Evolutionary conservation across 2,113 vertebrate genomes (phyloP).

Genomic region (Picathartes gymnocephalus): DNA sequence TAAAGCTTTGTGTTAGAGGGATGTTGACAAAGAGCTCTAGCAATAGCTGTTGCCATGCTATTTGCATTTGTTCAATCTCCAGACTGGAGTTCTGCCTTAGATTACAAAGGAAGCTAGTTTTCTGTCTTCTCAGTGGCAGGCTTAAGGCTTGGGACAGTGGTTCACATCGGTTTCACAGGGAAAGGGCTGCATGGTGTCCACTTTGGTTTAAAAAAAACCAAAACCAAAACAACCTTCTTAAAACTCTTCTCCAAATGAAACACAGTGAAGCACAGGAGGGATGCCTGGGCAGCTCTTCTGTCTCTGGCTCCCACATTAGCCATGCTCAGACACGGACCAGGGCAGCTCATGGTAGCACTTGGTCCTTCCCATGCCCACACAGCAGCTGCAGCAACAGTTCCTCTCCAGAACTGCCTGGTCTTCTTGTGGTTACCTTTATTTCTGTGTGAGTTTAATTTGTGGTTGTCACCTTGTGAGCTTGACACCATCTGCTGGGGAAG

Average conservation of each 20-base stretch:
- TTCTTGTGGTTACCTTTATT: not conserved
- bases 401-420: accelerated
- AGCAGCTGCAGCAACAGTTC: not conserved
- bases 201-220: not conserved
- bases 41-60: not conserved
- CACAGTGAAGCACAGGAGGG: not conserved
- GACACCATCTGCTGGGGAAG: not conserved
- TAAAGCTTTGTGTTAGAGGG: slow-evolving; percentile 17
- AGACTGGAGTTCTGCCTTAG: not conserved
- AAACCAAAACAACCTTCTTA: not conserved
- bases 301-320: not conserved
- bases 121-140: not conserved
- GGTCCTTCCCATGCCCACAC: not conserved
- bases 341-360: not conserved
- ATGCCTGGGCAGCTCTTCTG: not conserved
- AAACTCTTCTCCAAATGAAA: not conserved
- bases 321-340: accelerated
- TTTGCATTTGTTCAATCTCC: not conserved
- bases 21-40: not conserved
- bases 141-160: not conserved
- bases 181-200: not conserved
- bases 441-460: not conserved
- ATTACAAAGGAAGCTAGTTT: not conserved
- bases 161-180: not conserved
- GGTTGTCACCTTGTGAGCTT: not conserved